These are phyloP conservation scores for Spheniscus mendiculus DNA, from an alignment of 2,113 vertebrate species.

Conservation along the genomic window DNA sequence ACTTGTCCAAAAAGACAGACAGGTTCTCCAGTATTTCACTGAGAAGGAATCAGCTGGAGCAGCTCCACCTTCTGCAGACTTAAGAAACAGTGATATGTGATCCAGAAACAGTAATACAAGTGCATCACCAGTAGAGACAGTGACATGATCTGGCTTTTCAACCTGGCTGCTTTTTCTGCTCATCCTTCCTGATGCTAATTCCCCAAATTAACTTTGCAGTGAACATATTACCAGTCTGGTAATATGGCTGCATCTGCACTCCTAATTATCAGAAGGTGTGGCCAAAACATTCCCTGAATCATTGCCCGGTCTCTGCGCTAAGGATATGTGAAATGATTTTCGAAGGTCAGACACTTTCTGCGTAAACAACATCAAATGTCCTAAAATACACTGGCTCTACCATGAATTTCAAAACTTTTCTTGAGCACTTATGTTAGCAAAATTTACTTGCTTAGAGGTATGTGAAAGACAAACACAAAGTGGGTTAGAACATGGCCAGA, in stretches of 20 bases:
- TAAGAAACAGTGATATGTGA: not conserved
- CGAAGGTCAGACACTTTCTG: conserved; percentile 22
- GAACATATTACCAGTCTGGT: not conserved
- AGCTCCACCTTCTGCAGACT: not conserved
- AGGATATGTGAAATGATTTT: conserved; percentile 35
- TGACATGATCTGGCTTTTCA: not conserved
- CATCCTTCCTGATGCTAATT: not conserved
- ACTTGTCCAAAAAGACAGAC: not conserved
- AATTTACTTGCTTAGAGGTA: conserved; percentile 8
- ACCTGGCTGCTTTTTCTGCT: not conserved
- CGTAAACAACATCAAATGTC: not conserved
- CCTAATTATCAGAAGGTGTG: conserved; percentile 12
- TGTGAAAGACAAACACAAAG: conserved; percentile 9
- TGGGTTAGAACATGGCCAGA: not conserved
- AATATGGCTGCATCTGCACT: conserved; percentile 21
- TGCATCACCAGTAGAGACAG: not conserved
- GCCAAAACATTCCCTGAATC: conserved; percentile 19
- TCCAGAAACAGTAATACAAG: not conserved
- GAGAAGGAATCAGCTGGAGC: not conserved
- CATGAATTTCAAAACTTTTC: not conserved
- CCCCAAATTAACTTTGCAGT: conserved; percentile 4
- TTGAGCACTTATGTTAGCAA: not conserved
- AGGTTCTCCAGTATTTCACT: not conserved
- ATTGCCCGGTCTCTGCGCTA: not conserved
- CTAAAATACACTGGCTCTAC: not conserved